Evolutionary conservation across 2,113 vertebrate genomes (phyloP), one percentile per base, ranked within the genome.

Genomic region (Campylomormyrus tamandua): DNA sequence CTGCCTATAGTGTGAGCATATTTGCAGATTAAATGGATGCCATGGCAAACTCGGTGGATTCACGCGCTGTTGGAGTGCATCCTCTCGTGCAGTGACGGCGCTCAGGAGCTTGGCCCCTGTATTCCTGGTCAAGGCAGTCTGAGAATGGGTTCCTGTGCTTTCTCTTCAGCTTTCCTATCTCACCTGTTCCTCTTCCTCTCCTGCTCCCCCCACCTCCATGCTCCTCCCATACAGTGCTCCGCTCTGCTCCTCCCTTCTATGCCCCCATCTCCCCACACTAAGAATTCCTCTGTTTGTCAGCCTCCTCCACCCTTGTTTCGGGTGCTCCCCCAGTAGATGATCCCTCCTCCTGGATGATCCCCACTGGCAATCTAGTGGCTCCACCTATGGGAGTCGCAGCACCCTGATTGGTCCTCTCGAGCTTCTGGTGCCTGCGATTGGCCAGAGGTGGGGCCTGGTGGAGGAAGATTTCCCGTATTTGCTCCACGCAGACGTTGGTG

Each of bases 381-480:
- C 93, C 94, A 87, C 89, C 92, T 83, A 91, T 88, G 88, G 92
- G 85, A 48, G 66, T 50, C 0, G 91, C 50, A 83, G 88, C 49
- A 0, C 90, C 89, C 90, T 91, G 89, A 88, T 94, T 91, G 5
- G 95, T 95, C 91, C 96, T 92, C 91, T 97, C 95, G 92, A 97
- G 95, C 91, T 96, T 96, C 90, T 95, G 95, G 91, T 97, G 96
- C 91, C 95, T 96, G 66, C 94, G 94, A 15, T 92, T 93, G 87
- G 95, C 94, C 0, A 94, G 92, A 1, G 95, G 93, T 0, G 92
- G 93, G 92, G 94, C 95, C 89, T 92, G 83, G 89, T 92, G 93
- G 90, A 89, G 92, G 91, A 98, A 96, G 85, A 97, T 89, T 0
- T 94, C 92, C 2, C 95, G 96, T 92, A 98, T 97, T 83, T 96